Evolutionary conservation across 2,888 invertebrate genomes (phyloP), one percentile per base, ranked within the genome.

Genomic region (Caenorhabditis sp.): DNA sequence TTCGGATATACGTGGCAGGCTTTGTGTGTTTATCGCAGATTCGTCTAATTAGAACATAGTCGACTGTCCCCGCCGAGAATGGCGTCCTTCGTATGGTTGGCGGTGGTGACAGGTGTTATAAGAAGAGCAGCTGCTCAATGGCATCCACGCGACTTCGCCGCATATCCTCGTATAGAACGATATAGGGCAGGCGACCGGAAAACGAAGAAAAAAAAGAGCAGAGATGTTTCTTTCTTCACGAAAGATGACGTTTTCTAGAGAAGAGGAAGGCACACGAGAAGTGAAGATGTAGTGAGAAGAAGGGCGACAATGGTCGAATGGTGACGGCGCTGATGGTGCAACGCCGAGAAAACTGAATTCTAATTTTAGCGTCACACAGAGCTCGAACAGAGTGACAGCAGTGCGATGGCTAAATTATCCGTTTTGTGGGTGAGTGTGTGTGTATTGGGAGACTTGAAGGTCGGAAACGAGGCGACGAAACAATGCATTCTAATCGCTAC

Each of bases 51-150:
- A 20, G 47, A 47, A 18, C 40, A 15, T 15, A 40, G 3, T 13
- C 9, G n/a, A n/a, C n/a, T n/a, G n/a, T 15, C 40, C 40, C 2
- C 20, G 11, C 18, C 5, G 47, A 11, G 3, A 3, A 3, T 18
- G 18, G 18, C 18, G 47, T 18, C 50, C 56, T 64, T 50, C 53
- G 20, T 32, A 37, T 62, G 71, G 51, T 55, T 61, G 50, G n/a
- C n/a, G n/a, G n/a, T n/a, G 13, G 35, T 55, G 64, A 56, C 72
- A 72, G 72, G 56, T 74, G 74, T 24, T 44, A 26, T 11, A n/a
- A 5, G 11, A n/a, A 47, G 20, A 50, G 64, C 64, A 58, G 74
- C 50, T 74, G 65, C 20, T 58, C 53, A 20, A 0, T 44, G 53
- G 40, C 40, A 15, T 47, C 18, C 20, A 9, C 5, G 8, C 47